phyloP scores from a whole-genome alignment of 2,797 vertebrate genomes.

The Micropoecilia bifurca region DNA sequence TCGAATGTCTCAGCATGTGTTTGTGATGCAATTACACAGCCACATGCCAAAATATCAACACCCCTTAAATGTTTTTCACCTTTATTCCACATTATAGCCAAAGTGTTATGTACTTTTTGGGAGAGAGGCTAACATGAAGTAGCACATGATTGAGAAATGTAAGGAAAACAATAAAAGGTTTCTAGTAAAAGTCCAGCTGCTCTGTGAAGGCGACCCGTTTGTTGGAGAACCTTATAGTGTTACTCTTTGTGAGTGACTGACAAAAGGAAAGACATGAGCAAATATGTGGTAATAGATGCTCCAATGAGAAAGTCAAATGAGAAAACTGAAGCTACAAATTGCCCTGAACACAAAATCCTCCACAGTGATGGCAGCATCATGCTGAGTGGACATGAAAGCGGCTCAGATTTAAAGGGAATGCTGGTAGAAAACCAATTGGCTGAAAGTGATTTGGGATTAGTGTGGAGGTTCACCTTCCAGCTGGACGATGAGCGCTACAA shows the following conservation, averaged over 20 bases:
- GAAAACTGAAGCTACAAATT: background rate
- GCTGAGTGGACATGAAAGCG: background rate
- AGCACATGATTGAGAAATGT: background rate
- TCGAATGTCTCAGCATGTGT: constrained; percentile 31
- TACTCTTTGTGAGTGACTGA: background rate
- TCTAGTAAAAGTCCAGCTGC: background rate
- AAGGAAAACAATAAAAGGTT: background rate
- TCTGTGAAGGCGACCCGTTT: background rate
- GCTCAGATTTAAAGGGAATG: background rate
- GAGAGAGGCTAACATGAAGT: background rate
- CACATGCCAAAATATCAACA: background rate
- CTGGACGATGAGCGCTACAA: background rate
- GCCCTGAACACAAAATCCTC: background rate
- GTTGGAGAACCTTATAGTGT: background rate
- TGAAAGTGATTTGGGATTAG: background rate
- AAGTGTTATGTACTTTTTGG: background rate
- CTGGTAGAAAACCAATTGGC: background rate
- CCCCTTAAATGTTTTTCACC: background rate
- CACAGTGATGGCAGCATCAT: background rate
- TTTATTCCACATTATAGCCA: background rate
- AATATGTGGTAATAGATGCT: background rate
- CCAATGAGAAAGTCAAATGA: background rate
- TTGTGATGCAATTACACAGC: background rate
- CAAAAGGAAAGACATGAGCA: background rate
- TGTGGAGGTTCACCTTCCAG: background rate